Conservation (phyloP, 35 echinoderm and acorn worm species). For the Heliocidaris erythrogramma region DNA sequence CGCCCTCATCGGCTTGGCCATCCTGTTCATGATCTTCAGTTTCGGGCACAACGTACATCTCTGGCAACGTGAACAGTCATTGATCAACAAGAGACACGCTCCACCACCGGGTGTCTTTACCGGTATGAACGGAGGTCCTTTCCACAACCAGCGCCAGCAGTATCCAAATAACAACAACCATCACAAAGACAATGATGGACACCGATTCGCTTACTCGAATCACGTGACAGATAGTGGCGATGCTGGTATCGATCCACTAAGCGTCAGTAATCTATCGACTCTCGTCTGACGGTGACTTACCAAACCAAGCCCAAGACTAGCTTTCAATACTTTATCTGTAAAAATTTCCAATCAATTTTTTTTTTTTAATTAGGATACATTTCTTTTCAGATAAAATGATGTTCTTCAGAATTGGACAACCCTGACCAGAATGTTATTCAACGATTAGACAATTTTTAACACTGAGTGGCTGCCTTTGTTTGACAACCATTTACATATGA, state of each 20-base stretch:
- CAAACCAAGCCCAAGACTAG: constrained; percentile 17
- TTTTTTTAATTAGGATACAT: no score
- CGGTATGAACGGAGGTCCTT: constrained; percentile 28
- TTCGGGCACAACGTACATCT: constrained; percentile 67
- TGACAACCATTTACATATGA: neutral
- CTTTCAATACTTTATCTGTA: neutral
- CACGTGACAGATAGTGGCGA: constrained; percentile 47
- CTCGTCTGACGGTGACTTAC: constrained; percentile 63
- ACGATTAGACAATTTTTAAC: neutral
- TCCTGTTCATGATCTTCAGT: constrained; percentile 77
- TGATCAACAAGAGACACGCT: constrained; percentile 41
- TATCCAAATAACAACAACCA: constrained; percentile 22
- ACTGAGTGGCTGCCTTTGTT: neutral
- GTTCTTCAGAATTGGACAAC: neutral
- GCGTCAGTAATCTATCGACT: constrained; percentile 76
- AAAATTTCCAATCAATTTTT: neutral
- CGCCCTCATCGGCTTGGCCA: constrained; percentile 68
- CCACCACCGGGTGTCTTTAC: constrained; percentile 38
- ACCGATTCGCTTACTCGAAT: constrained; percentile 62
- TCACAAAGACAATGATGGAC: constrained; percentile 56
- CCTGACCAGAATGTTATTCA: neutral
- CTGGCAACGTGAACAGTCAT: constrained; percentile 73
- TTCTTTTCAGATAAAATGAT: neutral
- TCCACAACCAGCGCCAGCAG: constrained; percentile 17
- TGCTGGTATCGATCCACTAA: constrained; percentile 24